Conservation (phyloP, 2,113 vertebrate genomes). For the Psilopsiagon aymara region DNA sequence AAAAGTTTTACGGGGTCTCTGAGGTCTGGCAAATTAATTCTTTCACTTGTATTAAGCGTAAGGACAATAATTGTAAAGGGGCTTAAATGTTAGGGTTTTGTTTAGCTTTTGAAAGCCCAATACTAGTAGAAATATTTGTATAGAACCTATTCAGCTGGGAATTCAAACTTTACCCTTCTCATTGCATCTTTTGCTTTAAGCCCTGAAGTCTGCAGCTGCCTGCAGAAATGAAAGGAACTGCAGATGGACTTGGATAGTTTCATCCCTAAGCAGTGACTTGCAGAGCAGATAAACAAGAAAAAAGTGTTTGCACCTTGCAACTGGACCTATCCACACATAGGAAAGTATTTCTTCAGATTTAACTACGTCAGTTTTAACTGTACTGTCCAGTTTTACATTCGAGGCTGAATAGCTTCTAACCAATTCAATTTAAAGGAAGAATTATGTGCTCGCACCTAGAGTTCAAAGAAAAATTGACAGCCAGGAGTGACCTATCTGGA, state of each 20-base stretch:
- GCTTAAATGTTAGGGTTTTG: background rate
- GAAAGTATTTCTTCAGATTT: background rate
- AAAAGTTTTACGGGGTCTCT: background rate
- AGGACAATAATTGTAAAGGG: background rate
- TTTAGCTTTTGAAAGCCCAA: background rate
- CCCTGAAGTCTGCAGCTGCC: background rate
- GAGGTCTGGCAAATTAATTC: background rate
- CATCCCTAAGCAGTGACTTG: background rate
- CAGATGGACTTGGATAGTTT: background rate
- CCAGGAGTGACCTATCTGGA: background rate
- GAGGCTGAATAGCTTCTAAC: background rate
- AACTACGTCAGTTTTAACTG: background rate
- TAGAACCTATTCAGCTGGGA: background rate
- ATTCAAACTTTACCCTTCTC: background rate
- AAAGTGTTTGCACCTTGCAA: background rate
- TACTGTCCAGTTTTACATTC: background rate
- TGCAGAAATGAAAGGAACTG: background rate
- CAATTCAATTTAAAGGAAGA: background rate
- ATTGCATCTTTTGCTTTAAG: background rate
- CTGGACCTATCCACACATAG: accelerated
- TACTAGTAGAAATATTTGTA: background rate
- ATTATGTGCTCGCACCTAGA: background rate
- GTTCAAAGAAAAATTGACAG: background rate
- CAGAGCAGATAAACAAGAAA: background rate
- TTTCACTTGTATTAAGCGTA: background rate